Percentiles rank a stretch among this genome's conserved stretches.
Conservation (phyloP, 2,797 vertebrate species). For the Cygnus olor region DNA sequence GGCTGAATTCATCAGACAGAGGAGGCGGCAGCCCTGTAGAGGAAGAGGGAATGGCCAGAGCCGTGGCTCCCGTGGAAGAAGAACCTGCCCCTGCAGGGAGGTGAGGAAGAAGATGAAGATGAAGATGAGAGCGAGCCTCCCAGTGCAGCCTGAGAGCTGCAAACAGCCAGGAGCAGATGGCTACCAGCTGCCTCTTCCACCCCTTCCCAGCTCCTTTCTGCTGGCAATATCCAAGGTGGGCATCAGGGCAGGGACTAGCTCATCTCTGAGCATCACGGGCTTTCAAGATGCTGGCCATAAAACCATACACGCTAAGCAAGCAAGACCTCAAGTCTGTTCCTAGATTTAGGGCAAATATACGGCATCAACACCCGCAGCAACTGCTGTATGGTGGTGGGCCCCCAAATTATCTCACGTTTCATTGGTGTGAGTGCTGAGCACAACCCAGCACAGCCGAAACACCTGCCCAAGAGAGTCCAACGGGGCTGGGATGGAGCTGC, state of each 20-base stretch:
- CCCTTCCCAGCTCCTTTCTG: background rate
- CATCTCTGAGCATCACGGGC: background rate
- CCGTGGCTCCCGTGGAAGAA: fast-evolving
- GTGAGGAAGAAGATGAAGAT: background rate
- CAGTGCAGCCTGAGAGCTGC: background rate
- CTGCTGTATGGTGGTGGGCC: fast-evolving
- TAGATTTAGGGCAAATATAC: background rate
- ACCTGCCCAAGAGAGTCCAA: background rate
- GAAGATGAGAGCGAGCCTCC: background rate
- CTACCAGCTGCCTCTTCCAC: background rate
- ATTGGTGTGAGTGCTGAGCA: background rate
- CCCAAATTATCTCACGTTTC: fast-evolving
- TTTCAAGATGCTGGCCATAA: background rate
- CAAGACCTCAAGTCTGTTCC: background rate
- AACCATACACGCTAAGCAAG: background rate
- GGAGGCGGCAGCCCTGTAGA: background rate
- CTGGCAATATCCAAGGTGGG: fast-evolving
- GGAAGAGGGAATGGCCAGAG: background rate
- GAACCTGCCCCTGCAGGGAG: background rate
- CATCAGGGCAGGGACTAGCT: fast-evolving
- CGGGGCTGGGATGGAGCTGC: background rate
- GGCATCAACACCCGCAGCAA: background rate
- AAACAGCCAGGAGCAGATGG: background rate
- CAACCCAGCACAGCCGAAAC: background rate
- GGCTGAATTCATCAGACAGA: background rate